These are phyloP conservation scores for Megaptera novaeangliae DNA, from an alignment of 2,113 vertebrate genomes.

Conservation along the genomic window DNA sequence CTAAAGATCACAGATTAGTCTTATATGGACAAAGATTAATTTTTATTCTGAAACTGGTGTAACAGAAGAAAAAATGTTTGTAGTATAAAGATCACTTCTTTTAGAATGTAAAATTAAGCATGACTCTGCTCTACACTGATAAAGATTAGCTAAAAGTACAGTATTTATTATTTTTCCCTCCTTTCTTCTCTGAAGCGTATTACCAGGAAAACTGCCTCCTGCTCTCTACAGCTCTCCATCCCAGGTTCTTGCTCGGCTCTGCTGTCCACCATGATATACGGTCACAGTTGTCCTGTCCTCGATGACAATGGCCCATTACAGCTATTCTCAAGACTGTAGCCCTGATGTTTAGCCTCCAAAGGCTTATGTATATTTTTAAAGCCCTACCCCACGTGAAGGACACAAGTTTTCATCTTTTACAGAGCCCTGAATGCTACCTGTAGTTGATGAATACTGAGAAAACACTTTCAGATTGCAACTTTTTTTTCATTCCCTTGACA, in stretches of 20 bases:
- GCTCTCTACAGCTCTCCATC: not conserved
- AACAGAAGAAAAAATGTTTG: not conserved
- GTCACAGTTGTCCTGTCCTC: no score
- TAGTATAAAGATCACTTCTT: not conserved
- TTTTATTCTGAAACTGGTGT: not conserved
- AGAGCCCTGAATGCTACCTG: not conserved
- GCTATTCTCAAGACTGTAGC: not conserved
- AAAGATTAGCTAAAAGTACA: not conserved
- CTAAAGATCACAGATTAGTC: not conserved
- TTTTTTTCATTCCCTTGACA: not conserved
- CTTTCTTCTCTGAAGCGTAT: not conserved
- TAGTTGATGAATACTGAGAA: not conserved
- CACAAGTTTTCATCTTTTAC: not conserved
- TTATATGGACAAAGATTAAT: not conserved
- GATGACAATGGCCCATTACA: rapidly evolving
- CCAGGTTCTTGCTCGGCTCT: rapidly evolving
- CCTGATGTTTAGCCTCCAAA: not conserved
- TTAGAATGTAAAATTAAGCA: not conserved
- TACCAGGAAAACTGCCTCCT: not conserved
- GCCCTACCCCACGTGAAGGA: no score
- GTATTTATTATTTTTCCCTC: rapidly evolving
- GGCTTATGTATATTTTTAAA: not conserved
- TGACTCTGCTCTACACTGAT: rapidly evolving
- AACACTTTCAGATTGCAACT: not conserved
- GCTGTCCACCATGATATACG: not conserved